These are phyloP conservation scores for Sebastes minor DNA, from an alignment of 2,797 vertebrate species.

Conservation along the genomic window DNA sequence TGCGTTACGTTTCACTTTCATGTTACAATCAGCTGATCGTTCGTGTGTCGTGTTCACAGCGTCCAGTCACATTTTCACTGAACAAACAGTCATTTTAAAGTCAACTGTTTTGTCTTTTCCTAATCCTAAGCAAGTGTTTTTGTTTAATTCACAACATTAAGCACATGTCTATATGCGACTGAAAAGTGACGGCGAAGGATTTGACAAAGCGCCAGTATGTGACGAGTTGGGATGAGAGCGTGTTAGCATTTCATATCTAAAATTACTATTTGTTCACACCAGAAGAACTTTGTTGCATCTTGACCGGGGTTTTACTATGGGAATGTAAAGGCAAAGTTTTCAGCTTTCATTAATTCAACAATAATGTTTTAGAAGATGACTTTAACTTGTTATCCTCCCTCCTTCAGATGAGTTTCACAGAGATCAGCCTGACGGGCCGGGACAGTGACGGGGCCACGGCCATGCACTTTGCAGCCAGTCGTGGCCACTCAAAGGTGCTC, in stretches of 20 bases:
- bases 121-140: no score
- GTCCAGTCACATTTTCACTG: no score
- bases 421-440: constrained; percentile 88
- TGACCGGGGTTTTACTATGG: background rate
- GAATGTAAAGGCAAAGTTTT: background rate
- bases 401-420: constrained; percentile 89
- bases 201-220: no score
- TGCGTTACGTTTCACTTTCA: no score
- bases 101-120: no score
- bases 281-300: background rate
- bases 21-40: no score
- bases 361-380: background rate
- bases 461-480: constrained; percentile 97
- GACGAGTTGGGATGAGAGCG: no score
- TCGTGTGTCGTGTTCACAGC: no score
- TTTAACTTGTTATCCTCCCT: background rate
- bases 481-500: constrained; percentile 95
- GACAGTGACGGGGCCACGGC: constrained; percentile 92
- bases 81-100: no score
- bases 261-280: background rate
- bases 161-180: no score
- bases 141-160: no score
- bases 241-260: background rate
- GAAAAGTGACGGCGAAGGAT: no score
- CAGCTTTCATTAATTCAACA: background rate